Percentiles rank a stretch among this genome's conserved stretches.
Evolutionary conservation across 2,797 vertebrate species (phyloP).

Genomic region (Anas bernieri): DNA sequence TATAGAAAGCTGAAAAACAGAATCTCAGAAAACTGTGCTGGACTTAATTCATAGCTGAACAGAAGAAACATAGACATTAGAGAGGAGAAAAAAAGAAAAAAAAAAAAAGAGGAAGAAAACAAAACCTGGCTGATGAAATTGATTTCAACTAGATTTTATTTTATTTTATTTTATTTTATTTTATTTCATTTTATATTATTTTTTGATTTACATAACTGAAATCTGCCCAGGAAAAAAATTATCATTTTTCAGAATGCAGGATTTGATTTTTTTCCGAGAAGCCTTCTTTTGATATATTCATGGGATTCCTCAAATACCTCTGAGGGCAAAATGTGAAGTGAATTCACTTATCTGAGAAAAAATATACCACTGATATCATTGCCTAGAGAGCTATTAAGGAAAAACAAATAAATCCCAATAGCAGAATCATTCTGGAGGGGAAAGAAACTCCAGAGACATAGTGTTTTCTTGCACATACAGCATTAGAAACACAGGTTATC

Average conservation of each 20-base stretch:
- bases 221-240: background rate
- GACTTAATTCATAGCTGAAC: background rate
- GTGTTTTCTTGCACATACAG: background rate
- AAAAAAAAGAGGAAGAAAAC: background rate
- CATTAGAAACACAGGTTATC: conserved; percentile 55
- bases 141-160: background rate
- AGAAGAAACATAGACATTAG: background rate
- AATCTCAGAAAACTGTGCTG: background rate
- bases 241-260: background rate
- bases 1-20: background rate
- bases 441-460: conserved; percentile 11
- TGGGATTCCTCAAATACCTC: background rate
- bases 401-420: conserved; percentile 68
- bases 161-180: too few species aligned
- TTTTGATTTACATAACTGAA: background rate
- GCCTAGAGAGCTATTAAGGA: conserved; percentile 39
- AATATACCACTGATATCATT: background rate
- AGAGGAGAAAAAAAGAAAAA: background rate
- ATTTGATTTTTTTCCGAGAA: background rate
- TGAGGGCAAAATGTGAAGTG: conserved; percentile 29
- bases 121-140: background rate
- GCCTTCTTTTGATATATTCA: background rate
- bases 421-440: conserved; percentile 40
- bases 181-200: background rate
- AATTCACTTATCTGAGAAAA: conserved; percentile 31